phyloP scores from a whole-genome alignment of 2,888 invertebrate genomes.

The Nymphalis polychloros region DNA sequence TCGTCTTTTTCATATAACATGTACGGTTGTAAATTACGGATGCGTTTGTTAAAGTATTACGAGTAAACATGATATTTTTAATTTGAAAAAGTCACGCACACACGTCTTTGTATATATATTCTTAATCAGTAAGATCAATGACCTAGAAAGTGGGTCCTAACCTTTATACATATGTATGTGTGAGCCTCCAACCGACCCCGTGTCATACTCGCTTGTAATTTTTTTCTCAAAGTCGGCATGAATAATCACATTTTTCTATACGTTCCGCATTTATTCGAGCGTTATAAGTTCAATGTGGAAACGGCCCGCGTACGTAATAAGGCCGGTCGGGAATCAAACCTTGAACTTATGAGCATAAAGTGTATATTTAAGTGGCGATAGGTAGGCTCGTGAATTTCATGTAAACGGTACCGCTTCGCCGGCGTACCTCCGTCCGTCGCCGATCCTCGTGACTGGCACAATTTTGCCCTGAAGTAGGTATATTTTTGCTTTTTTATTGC shows the following conservation, averaged over 20 bases:
- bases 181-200: slow-evolving; percentile 46
- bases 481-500: slow-evolving; percentile 77
- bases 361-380: slow-evolving; percentile 54
- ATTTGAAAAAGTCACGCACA: slow-evolving; percentile 36
- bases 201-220: slow-evolving; percentile 70
- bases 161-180: slow-evolving; percentile 36
- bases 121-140: slow-evolving; percentile 45
- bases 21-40: slow-evolving; percentile 22
- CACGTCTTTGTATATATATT: slow-evolving; percentile 17
- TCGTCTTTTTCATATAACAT: slow-evolving; percentile 13
- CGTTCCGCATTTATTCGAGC: slow-evolving; percentile 74
- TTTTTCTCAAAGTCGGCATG: slow-evolving; percentile 76
- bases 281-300: slow-evolving; percentile 41
- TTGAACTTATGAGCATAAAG: slow-evolving; percentile 58
- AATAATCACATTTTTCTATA: slow-evolving; percentile 81
- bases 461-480: slow-evolving; percentile 66
- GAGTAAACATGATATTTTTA: slow-evolving; percentile 29
- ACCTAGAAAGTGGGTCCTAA: slow-evolving; percentile 50
- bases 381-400: slow-evolving; percentile 72
- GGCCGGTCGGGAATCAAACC: slow-evolving; percentile 54
- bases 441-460: slow-evolving; percentile 78
- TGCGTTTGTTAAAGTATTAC: slow-evolving; percentile 20
- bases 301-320: slow-evolving; percentile 41
- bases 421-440: slow-evolving; percentile 56
- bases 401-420: slow-evolving; percentile 64